Evolutionary conservation across 2,113 vertebrate genomes (phyloP).

Genomic region (Passer domesticus): DNA sequence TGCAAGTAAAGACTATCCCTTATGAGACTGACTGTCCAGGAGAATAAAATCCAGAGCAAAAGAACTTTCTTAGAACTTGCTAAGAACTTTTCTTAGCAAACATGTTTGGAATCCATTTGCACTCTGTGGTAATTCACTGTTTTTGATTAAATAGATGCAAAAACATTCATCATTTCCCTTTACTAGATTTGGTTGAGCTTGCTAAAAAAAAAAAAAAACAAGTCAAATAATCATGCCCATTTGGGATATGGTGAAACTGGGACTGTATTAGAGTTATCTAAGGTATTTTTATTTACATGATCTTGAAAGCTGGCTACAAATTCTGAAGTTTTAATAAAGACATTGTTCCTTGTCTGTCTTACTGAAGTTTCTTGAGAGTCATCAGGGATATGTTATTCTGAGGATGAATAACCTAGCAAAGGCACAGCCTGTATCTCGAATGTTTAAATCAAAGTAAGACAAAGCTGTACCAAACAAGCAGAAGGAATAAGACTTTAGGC

Average conservation of each 20-base stretch:
- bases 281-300: not conserved
- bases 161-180: not conserved
- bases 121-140: not conserved
- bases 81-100: not conserved
- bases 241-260: not conserved
- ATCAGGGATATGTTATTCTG: not conserved
- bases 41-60: not conserved
- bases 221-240: not conserved
- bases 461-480: not conserved
- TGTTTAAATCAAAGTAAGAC: not conserved
- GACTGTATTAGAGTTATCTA: not conserved
- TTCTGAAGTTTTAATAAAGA: not conserved
- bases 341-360: not conserved
- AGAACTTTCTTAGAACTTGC: not conserved
- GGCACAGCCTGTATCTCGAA: not conserved
- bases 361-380: not conserved
- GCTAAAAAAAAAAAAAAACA: not conserved
- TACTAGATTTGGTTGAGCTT: not conserved
- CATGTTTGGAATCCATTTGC: not conserved
- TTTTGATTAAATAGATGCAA: not conserved
- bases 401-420: not conserved
- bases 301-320: not conserved
- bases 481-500: not conserved
- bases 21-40: not conserved
- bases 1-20: not conserved